A percentile compares a stretch with the other conserved stretches of the same genome.
Evolutionary conservation across 1,140 invertebrate genomes (phyloP).

Genomic region (Dendrolimus kikuchii): DNA sequence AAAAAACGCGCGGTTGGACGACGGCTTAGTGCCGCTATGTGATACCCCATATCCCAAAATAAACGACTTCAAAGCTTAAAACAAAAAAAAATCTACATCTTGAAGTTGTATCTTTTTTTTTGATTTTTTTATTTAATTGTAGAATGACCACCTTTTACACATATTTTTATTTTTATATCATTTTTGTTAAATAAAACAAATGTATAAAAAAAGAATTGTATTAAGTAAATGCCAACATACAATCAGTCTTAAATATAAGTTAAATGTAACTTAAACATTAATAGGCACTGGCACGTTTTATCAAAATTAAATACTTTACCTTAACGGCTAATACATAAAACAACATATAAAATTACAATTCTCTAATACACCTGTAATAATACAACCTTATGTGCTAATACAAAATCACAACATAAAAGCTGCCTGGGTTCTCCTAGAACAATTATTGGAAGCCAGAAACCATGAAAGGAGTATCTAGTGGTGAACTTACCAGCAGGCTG

Average conservation of each 20-base stretch:
- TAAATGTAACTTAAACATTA: slow-evolving; percentile 47
- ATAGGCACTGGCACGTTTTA: slow-evolving; percentile 58
- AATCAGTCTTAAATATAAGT: slow-evolving; percentile 66
- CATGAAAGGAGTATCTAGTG: too few species aligned
- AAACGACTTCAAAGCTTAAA: too few species aligned
- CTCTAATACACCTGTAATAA: slow-evolving; percentile 15
- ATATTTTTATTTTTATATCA: slow-evolving; percentile 1
- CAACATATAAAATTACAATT: slow-evolving; percentile 16
- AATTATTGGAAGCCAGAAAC: too few species aligned
- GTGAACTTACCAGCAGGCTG: too few species aligned
- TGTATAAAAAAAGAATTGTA: slow-evolving; percentile 32
- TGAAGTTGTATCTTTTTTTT: too few species aligned
- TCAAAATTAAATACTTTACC: slow-evolving; percentile 16
- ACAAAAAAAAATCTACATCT: too few species aligned
- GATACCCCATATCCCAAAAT: too few species aligned
- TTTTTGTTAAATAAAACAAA: background rate
- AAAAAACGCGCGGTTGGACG: too few species aligned
- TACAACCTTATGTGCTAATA: slow-evolving; percentile 8
- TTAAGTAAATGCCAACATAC: slow-evolving; percentile 61
- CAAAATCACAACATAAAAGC: too few species aligned
- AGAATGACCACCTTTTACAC: slow-evolving; percentile 3
- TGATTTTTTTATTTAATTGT: too few species aligned
- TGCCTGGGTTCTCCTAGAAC: too few species aligned
- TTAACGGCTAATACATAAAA: slow-evolving; percentile 17
- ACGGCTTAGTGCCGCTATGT: too few species aligned